Base-by-base conservation (phyloP, 2,113 vertebrate species). In the Prionailurus viverrinus region DNA sequence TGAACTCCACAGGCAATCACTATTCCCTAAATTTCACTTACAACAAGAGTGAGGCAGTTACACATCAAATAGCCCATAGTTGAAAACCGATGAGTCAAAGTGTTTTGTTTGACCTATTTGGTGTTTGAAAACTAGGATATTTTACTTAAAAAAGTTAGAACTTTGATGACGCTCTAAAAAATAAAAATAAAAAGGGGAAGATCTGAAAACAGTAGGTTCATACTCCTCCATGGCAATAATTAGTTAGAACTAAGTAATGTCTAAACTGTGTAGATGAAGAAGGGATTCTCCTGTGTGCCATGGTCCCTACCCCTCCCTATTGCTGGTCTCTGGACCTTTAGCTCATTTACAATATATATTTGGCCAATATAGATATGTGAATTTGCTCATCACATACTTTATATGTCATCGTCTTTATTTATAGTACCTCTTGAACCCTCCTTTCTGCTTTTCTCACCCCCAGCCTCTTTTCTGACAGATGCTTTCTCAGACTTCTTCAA, bases 121-220 rank as follows among this genome's bases (percentile, higher is more conserved):
- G 27, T 91, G 12, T 63, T 89, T 89, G 41, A 73, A 94, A 85
- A 65, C 27, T 68, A 19, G 16, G 15, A 71, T 93, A 58, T 36
- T 88, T 96, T 94, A 48, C 11, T 36, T 83, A 51, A 65, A 68
- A 79, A 82, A 61, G 33, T 29, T 85, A 63, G 51, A 87, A 71
- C 12, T 73, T 76, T n/a, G 12, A 45, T 45, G 45, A 45, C 45
- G 45, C 45, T 45, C 45, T 45, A 45, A 45, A 45, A 45, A 45
- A 45, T 45, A 45, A 45, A 45, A 45, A 45, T 45, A 45, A 45
- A 45, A 45, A 45, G 45, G 15, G 11, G 51, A 80, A 82, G 7
- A 9, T 86, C 61, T 51, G 7, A 0, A 81, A 81, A 31, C 36
- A 81, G 11, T 53, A 5, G 8, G 23, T 36, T n/a, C 27, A n/a